A percentile compares a stretch with the other conserved stretches of the same genome.
These are phyloP conservation scores for Lates japonicus DNA, from an alignment of 2,797 vertebrate genomes.

Conservation along the genomic window DNA sequence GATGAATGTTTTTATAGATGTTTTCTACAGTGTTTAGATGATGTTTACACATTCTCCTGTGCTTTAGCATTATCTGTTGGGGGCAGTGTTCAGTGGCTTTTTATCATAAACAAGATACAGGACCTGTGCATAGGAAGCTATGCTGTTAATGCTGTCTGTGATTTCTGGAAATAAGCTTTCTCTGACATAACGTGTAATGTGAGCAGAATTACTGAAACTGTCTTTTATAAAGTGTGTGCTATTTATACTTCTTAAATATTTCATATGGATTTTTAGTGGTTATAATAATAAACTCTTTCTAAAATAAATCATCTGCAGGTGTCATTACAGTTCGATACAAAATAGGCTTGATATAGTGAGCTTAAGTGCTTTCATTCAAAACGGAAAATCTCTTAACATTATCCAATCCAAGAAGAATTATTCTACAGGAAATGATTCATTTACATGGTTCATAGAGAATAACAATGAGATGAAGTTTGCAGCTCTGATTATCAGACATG, in stretches of 20 bases:
- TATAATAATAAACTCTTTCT: conserved; percentile 59
- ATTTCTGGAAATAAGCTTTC: conserved; percentile 63
- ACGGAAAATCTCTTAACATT: conserved; percentile 2
- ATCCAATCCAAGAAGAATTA: not conserved
- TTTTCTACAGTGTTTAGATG: conserved; percentile 81
- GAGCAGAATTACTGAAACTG: conserved; percentile 46
- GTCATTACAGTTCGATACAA: conserved; percentile 13
- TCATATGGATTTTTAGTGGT: conserved; percentile 70
- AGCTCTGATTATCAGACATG: not conserved
- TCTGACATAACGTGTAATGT: conserved; percentile 63
- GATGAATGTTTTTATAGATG: conserved; percentile 62
- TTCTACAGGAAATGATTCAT: not conserved
- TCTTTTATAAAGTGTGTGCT: conserved; percentile 74
- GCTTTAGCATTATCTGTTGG: conserved; percentile 60
- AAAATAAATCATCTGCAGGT: conserved; percentile 26
- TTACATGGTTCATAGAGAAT: not conserved
- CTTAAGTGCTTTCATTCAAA: conserved; percentile 51
- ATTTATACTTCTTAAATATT: conserved; percentile 73
- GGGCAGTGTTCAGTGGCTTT: conserved; percentile 67
- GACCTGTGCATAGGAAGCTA: conserved; percentile 60
- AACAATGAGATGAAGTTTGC: not conserved
- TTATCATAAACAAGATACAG: conserved; percentile 46
- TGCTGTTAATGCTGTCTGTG: conserved; percentile 66
- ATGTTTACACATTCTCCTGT: conserved; percentile 59
- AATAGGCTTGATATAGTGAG: not conserved